Base-by-base conservation (phyloP, 2,797 vertebrate species). In the Dicrostonyx torquatus region DNA sequence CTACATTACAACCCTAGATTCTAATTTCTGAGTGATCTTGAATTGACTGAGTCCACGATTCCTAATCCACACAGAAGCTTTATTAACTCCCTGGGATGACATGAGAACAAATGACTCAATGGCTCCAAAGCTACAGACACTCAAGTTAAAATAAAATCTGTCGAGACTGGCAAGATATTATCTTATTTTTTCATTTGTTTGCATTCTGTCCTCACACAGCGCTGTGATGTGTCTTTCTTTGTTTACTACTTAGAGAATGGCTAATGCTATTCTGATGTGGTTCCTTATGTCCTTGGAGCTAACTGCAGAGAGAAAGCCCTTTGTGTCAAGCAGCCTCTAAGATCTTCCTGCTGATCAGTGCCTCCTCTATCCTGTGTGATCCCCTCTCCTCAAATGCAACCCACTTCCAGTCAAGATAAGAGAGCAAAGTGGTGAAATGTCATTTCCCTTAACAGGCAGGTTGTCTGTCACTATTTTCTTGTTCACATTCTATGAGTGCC, bases 401-500 rank as follows among this genome's bases (percentile, higher is more conserved):
- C 75, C 76, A 68, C 89, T 87, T 68, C 70, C 90, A 90, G 72
- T n/a, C 72, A 77, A 29, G 12, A 90, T 50, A 93, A 77, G 43
- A 66, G 14, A 62, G 68, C 43, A 58, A 77, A 78, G 37, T 68
- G n/a, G 87, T 82, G 53, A 72, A 8, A 75, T 50, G n/a, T 62
- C n/a, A 79, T 64, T 84, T 90, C 83, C 24, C 90, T 73, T 1
- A 72, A 70, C 18, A 72, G 60, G 24, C 60, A 66, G 29, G 29
- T 2, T 50, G 75, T 34, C 75, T 76, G 75, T 34, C 26, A 29
- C 29, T 48, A 1, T 48, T 18, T 50, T 31, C 29, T 11, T 50
- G 75, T 50, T 34, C 29, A 48, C 45, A 31, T 17, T 76, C 73
- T 48, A 15, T 48, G 26, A 31, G 43, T 18, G 6, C 26, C 7